Percentiles rank a stretch among this genome's conserved stretches.
Conservation (phyloP, 1,140 invertebrate species). For the Asobara japonica region DNA sequence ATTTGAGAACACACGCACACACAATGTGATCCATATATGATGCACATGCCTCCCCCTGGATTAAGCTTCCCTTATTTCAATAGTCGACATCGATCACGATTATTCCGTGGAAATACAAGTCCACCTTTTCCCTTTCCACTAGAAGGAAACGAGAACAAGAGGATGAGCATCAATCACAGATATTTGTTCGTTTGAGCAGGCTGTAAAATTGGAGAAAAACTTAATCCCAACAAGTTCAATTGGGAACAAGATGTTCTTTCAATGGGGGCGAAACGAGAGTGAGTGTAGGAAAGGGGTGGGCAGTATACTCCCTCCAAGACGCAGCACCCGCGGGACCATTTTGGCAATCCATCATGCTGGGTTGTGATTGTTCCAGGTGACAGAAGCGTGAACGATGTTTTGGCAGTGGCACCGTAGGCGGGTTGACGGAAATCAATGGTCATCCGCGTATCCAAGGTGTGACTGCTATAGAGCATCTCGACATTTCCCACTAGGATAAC, state of each 20-base stretch:
- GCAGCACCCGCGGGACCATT: background rate
- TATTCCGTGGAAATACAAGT: slow-evolving; percentile 1
- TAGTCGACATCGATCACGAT: slow-evolving; percentile 19
- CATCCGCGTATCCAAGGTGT: slow-evolving; percentile 51
- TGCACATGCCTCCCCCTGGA: no score
- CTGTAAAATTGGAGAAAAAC: background rate
- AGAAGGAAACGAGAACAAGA: background rate
- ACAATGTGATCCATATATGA: no score
- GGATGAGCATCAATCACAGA: slow-evolving; percentile 21
- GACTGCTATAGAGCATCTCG: slow-evolving; percentile 40
- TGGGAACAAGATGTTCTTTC: background rate
- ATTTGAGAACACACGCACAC: no score
- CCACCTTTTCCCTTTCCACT: background rate
- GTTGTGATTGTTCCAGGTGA: slow-evolving; percentile 42
- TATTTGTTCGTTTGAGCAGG: background rate
- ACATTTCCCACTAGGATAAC: slow-evolving; percentile 37
- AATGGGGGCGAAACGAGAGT: background rate
- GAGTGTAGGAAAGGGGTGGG: background rate
- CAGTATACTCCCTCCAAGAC: background rate
- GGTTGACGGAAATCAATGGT: slow-evolving; percentile 51
- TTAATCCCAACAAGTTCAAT: background rate
- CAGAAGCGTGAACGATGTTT: slow-evolving; percentile 55
- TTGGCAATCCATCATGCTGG: slow-evolving; percentile 51
- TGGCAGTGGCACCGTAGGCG: slow-evolving; percentile 55
- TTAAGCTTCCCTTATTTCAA: no score